Base-by-base conservation (phyloP, 1,140 invertebrate genomes). In the Eriosoma lanigerum region DNA sequence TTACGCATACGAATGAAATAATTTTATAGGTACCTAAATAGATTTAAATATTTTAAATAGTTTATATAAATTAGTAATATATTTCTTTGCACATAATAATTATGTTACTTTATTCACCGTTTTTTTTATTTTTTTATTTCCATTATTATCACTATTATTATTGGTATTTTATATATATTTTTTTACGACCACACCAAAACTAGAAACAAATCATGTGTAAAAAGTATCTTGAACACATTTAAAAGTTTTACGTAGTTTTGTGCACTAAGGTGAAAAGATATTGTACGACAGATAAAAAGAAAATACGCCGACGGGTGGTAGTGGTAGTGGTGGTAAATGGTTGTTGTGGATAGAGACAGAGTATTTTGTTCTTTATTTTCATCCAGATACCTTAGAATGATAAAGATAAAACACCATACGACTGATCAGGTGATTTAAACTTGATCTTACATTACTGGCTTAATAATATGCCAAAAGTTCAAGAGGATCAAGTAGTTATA, bases 171-270 rank as follows among this genome's bases (percentile, higher is more conserved):
- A 38, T 21, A 17, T 38, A 44, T 21, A 32, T 26, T 50, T 72
- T 72, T 72, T 52, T 21, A 44, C 26, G 19, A 44, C 38, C 8
- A 17, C 29, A 24, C 15, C 29, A 10, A 78, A 78, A 60, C 38
- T 78, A 44, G 38, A 58, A n/a, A 17, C 38, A 78, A 38, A 78
- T 78, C 73, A 60, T 60, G 73, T 56, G 56, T 78, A 38, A 78
- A 78, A 78, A 78, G 21, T 60, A 78, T 78, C 73, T 4, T 8
- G 12, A 78, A 32, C 54, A 78, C 73, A 60, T 78, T 78, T 60
- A 78, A 78, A 78, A 78, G 73, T 78, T 78, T 60, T 78, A 44
- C 21, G 32, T 46, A 78, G 73, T 60, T 75, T 78, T 62, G 21
- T 26, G 73, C 73, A 38, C 73, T 15, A 46, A 21, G 21, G 73